phyloP scores from a whole-genome alignment of 2,113 vertebrate species.

The Recurvirostra avosetta region DNA sequence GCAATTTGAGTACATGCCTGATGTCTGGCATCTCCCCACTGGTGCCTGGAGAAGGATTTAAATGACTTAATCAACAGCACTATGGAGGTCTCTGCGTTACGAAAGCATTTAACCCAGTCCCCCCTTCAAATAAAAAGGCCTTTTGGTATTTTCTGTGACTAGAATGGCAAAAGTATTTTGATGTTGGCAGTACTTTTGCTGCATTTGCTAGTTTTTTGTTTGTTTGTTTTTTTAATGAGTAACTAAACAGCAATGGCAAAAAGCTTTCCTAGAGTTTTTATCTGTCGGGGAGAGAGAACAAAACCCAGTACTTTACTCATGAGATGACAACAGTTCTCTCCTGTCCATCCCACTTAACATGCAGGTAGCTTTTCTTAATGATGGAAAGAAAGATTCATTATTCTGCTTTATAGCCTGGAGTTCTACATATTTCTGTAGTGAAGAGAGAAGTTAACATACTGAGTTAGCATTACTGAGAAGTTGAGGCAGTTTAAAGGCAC shows the following conservation, averaged over 20 bases:
- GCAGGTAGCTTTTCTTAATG: background rate
- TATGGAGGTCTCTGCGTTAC: rapidly evolving
- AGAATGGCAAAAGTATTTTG: background rate
- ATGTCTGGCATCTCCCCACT: background rate
- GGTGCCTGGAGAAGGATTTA: background rate
- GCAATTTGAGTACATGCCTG: background rate
- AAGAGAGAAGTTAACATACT: background rate
- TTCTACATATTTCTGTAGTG: background rate
- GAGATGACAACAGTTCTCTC: background rate
- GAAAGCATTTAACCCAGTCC: background rate
- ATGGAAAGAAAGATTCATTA: background rate
- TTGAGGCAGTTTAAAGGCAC: background rate
- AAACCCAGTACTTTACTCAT: background rate
- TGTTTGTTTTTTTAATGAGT: background rate
- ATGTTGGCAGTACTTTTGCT: background rate
- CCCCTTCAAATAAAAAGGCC: background rate
- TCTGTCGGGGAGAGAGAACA: background rate
- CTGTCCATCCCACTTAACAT: background rate
- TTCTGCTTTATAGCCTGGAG: background rate
- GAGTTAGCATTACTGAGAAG: background rate
- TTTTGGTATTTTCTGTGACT: background rate
- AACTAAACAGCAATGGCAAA: background rate
- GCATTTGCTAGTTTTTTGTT: background rate
- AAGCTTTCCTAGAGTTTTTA: background rate
- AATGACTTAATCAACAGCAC: background rate